Evolutionary conservation across 2,888 invertebrate genomes (phyloP).

Genomic region (Nemurella pictetii): DNA sequence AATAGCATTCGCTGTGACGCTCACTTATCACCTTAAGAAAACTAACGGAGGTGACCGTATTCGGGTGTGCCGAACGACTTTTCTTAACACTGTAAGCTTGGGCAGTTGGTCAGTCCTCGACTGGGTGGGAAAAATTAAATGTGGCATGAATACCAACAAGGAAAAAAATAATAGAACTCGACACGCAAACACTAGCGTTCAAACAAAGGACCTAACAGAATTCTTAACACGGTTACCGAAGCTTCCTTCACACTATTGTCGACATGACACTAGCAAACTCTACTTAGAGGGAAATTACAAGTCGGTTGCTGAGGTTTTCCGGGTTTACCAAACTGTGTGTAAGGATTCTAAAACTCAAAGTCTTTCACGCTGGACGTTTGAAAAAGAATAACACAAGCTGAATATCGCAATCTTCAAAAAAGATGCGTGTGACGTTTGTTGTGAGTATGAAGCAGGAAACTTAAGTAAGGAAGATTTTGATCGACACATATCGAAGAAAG

Average conservation of each 20-base stretch:
- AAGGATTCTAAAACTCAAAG: slow-evolving; percentile 36
- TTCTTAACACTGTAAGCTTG: slow-evolving; percentile 36
- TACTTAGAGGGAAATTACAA: slow-evolving; percentile 42
- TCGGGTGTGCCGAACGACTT: slow-evolving; percentile 34
- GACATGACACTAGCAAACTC: slow-evolving; percentile 38
- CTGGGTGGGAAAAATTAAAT: slow-evolving; percentile 10
- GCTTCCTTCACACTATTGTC: slow-evolving; percentile 43
- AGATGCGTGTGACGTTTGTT: slow-evolving; percentile 43
- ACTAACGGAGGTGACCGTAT: neutral
- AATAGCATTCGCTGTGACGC: neutral
- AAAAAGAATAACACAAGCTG: slow-evolving; percentile 38
- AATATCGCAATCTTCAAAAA: slow-evolving; percentile 41
- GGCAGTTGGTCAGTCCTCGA: slow-evolving; percentile 13
- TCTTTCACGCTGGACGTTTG: slow-evolving; percentile 38
- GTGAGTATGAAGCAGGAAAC: slow-evolving; percentile 34
- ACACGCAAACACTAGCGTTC: neutral
- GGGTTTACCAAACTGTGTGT: slow-evolving; percentile 29
- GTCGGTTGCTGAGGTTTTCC: slow-evolving; percentile 38
- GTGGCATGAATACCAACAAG: neutral
- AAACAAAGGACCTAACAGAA: neutral
- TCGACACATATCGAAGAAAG: slow-evolving; percentile 38
- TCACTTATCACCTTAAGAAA: neutral
- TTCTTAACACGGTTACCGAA: slow-evolving; percentile 37
- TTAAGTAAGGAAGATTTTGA: slow-evolving; percentile 36
- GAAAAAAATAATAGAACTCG: neutral